A percentile compares a stretch with the other conserved stretches of the same genome.
These are phyloP conservation scores for Petrocephalus zakoni DNA, from an alignment of 2,113 vertebrate species.

Conservation along the genomic window DNA sequence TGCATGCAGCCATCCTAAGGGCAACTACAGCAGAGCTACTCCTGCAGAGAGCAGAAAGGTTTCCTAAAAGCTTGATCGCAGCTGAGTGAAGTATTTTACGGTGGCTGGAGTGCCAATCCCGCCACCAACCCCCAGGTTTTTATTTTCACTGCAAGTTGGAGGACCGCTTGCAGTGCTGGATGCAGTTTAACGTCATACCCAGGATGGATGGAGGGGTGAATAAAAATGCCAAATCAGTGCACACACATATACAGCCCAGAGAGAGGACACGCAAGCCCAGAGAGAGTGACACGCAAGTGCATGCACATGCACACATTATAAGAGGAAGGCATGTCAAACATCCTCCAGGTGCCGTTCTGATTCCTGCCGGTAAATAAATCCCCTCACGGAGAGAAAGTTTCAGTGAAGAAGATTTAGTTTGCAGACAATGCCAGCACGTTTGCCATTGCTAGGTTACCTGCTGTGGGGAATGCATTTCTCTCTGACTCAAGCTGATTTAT, in stretches of 20 bases:
- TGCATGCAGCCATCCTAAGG: too few species aligned
- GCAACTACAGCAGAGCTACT: too few species aligned
- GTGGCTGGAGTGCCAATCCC: too few species aligned
- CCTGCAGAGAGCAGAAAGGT: too few species aligned
- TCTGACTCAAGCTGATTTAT: background rate
- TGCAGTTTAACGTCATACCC: too few species aligned
- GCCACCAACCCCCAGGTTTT: too few species aligned
- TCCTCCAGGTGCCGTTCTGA: background rate
- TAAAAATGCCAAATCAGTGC: background rate
- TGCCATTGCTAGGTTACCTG: background rate
- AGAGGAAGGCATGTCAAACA: background rate
- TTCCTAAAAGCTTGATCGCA: too few species aligned
- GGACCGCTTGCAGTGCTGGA: too few species aligned
- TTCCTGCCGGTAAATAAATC: background rate
- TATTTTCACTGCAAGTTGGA: too few species aligned
- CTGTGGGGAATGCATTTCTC: background rate
- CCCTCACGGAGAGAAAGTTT: background rate
- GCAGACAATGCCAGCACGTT: background rate
- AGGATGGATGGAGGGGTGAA: background rate
- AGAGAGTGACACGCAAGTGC: background rate
- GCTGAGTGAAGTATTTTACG: too few species aligned
- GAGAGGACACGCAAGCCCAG: background rate
- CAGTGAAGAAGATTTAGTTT: background rate
- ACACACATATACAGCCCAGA: constrained; percentile 12
- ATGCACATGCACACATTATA: background rate